Base-by-base conservation (phyloP, 2,113 vertebrate species). In the Vanacampus margaritifer region DNA sequence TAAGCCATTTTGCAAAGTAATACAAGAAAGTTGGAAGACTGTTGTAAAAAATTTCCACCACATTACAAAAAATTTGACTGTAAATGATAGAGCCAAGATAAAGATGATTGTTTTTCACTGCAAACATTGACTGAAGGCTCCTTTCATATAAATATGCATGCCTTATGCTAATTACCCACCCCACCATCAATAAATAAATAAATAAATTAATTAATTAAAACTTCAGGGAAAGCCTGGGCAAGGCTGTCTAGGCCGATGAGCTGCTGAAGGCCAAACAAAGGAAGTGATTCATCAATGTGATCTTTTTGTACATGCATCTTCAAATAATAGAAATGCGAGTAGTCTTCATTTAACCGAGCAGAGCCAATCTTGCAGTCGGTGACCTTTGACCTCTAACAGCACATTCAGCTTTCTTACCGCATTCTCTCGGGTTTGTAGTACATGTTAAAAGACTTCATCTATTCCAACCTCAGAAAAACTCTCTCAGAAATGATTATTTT, bases 321-420 rank as follows among this genome's bases (percentile, higher is more conserved):
- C 12, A 16, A 13, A 5, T 54, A n/a, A 54, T 14, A 54, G 11
- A 26, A 54, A 54, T 26, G 10, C 54, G n/a, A 17, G 26, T 14
- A 1, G 6, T 32, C 26, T 51, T 51, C 23, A 57, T 28, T 24
- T 19, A 17, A 16, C 26, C 8, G 13, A 57, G 54, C 12, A 19
- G 14, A 9, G 14, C 26, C 16, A 19, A 6, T 57, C 54, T 28
- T 57, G 54, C 26, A 32, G 32, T 57, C 54, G 2, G 24, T 32
- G 54, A 57, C 54, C 54, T 57, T 57, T 57, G 54, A 57, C 54
- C 54, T 57, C 26, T 16, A 16, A 51, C 48, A 17, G 17, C 26
- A 57, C 28, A 28, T 8, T 54, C 26, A 57, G 14, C 54, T 32
- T 28, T 19, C 26, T 54, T 26, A 17, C 17, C 8, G 6, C 54